Evolutionary conservation across 64 coral and sea anemone genomes (phyloP).

Genomic region (Porites australiensis): DNA sequence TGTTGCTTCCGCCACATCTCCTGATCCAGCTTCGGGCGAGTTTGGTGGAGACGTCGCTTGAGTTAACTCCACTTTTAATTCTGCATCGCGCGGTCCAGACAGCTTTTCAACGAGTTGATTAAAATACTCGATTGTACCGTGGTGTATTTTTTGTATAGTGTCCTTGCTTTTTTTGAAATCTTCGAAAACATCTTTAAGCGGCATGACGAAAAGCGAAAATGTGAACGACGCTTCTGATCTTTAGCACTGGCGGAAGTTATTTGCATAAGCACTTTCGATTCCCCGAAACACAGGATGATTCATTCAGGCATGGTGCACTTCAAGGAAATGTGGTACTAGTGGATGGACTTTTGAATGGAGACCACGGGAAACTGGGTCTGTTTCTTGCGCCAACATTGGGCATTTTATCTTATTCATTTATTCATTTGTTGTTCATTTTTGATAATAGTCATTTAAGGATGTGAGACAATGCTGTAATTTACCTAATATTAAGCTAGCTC

Average conservation of each 20-base stretch:
- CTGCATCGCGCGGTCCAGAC: conserved; percentile 1
- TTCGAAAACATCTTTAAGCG: conserved; percentile 57
- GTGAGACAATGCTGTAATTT: too few species aligned
- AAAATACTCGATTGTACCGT: conserved; percentile 63
- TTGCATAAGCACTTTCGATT: background rate
- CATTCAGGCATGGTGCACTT: too few species aligned
- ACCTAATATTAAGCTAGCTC: too few species aligned
- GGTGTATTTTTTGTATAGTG: conserved; percentile 34
- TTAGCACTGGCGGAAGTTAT: background rate
- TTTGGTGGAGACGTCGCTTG: background rate
- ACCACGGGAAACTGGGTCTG: too few species aligned
- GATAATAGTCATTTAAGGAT: too few species aligned
- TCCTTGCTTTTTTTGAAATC: conserved; percentile 54
- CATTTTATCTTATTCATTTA: too few species aligned
- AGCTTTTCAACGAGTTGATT: conserved; percentile 12
- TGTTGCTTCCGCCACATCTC: too few species aligned
- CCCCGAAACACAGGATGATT: too few species aligned
- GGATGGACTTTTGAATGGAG: too few species aligned
- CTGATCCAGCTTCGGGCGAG: background rate
- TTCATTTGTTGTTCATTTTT: too few species aligned
- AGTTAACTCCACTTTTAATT: background rate
- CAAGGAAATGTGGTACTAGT: too few species aligned
- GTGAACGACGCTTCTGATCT: background rate
- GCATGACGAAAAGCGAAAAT: background rate
- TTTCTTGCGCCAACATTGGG: too few species aligned